A percentile compares a stretch with the other conserved stretches of the same genome.
Evolutionary conservation across 2,888 invertebrate species (phyloP).

Genomic region (Pollenia griseotomentosa): DNA sequence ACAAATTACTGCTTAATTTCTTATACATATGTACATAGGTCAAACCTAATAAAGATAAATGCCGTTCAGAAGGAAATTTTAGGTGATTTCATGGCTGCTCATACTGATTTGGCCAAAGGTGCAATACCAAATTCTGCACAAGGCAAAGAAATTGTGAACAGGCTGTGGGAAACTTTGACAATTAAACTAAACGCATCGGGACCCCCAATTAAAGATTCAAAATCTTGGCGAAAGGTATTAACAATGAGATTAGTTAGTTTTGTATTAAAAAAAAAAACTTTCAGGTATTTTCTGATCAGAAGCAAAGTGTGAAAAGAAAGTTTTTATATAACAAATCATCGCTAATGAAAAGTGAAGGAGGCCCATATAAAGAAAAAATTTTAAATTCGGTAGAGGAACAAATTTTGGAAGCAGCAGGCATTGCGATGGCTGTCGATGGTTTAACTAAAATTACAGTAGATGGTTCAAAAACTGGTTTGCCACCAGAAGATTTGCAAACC

Average conservation of each 20-base stretch:
- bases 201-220: conserved; percentile 9
- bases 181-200: neutral
- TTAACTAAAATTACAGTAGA: too few species aligned
- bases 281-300: conserved; percentile 13
- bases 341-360: conserved; percentile 5
- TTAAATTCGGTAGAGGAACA: too few species aligned
- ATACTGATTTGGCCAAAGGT: conserved; percentile 27
- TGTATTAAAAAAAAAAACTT: neutral
- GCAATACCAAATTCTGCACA: conserved; percentile 1
- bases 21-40: too few species aligned
- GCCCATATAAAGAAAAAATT: neutral
- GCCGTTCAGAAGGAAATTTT: neutral
- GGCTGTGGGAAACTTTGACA: neutral
- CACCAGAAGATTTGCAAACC: too few species aligned
- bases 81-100: conserved; percentile 14
- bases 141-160: conserved; percentile 1
- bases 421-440: too few species aligned
- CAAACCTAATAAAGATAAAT: too few species aligned
- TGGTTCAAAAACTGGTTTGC: too few species aligned
- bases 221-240: conserved; percentile 2
- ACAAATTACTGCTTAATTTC: too few species aligned
- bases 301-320: conserved; percentile 7
- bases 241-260: neutral
- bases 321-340: conserved; percentile 17
- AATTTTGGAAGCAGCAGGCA: too few species aligned